Conservation (phyloP, 2,113 vertebrate genomes). For the Oryzias curvinotus region DNA sequence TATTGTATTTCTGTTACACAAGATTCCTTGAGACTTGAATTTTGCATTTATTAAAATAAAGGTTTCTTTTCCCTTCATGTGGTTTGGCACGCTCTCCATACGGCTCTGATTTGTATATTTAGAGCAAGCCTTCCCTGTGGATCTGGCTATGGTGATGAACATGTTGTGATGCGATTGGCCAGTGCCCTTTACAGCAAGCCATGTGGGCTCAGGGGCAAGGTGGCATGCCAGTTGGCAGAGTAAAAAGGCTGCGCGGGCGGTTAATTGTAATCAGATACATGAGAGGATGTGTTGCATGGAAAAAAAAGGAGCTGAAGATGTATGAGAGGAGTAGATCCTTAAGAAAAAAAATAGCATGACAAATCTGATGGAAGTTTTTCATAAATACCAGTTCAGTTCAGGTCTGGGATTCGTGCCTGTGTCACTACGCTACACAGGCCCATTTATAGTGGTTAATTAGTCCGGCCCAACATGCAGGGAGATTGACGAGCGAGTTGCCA, state of each 20-base stretch:
- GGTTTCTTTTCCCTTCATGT: slow-evolving; percentile 6
- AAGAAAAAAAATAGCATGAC: neutral
- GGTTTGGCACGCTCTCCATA: slow-evolving; percentile 18
- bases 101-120: slow-evolving; percentile 47
- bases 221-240: slow-evolving; percentile 50
- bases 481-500: slow-evolving; percentile 71
- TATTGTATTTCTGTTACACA: slow-evolving; percentile 42
- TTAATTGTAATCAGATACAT: slow-evolving; percentile 39
- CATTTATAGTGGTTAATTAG: slow-evolving; percentile 72
- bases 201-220: slow-evolving; percentile 29
- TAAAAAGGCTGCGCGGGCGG: slow-evolving; percentile 15
- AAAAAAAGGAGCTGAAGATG: neutral
- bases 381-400: slow-evolving; percentile 9
- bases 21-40: slow-evolving; percentile 30
- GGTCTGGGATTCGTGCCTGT: slow-evolving; percentile 22
- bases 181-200: slow-evolving; percentile 37
- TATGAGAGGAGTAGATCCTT: neutral
- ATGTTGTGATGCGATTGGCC: slow-evolving; percentile 44
- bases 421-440: slow-evolving; percentile 44
- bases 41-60: slow-evolving; percentile 29
- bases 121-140: slow-evolving; percentile 42
- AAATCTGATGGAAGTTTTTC: slow-evolving; percentile 12
- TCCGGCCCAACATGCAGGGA: slow-evolving; percentile 43
- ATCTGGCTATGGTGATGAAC: slow-evolving; percentile 51
- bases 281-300: slow-evolving; percentile 10